phyloP scores from a whole-genome alignment of 2,888 invertebrate genomes.

The Ceriagrion tenellum region DNA sequence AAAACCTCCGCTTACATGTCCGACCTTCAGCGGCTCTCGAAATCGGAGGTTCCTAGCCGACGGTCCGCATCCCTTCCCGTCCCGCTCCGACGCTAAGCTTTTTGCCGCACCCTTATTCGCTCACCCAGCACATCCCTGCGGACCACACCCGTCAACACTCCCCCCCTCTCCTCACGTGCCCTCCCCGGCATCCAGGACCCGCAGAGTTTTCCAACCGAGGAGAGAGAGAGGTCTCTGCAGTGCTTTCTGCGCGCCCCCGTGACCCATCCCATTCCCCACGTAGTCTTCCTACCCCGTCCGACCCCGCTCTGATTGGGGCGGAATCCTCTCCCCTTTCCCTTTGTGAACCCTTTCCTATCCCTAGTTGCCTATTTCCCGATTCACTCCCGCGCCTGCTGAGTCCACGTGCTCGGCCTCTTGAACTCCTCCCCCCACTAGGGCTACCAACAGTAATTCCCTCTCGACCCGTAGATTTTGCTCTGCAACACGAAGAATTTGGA shows the following conservation, averaged over 20 bases:
- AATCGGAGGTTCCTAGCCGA: background rate
- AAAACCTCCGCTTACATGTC: too few species aligned
- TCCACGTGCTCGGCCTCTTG: background rate
- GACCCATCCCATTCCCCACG: background rate
- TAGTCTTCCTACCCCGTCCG: background rate
- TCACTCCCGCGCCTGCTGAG: background rate
- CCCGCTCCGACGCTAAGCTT: background rate
- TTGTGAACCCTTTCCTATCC: background rate
- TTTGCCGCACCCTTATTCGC: constrained; percentile 23
- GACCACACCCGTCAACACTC: background rate
- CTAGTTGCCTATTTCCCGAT: background rate
- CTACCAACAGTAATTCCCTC: too few species aligned
- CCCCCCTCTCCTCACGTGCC: background rate
- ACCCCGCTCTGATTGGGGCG: background rate
- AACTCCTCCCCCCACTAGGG: background rate
- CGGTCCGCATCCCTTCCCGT: background rate
- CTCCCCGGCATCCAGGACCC: background rate
- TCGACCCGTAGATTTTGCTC: too few species aligned
- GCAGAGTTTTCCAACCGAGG: constrained; percentile 17
- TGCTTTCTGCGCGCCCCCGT: background rate
- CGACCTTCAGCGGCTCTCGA: background rate
- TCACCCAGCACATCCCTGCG: background rate
- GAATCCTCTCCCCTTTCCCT: background rate
- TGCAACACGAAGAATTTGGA: too few species aligned
- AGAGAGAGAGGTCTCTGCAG: constrained; percentile 7